These are phyloP conservation scores for Agrochola lychnidis DNA, from an alignment of 2,888 invertebrate genomes.

Conservation along the genomic window DNA sequence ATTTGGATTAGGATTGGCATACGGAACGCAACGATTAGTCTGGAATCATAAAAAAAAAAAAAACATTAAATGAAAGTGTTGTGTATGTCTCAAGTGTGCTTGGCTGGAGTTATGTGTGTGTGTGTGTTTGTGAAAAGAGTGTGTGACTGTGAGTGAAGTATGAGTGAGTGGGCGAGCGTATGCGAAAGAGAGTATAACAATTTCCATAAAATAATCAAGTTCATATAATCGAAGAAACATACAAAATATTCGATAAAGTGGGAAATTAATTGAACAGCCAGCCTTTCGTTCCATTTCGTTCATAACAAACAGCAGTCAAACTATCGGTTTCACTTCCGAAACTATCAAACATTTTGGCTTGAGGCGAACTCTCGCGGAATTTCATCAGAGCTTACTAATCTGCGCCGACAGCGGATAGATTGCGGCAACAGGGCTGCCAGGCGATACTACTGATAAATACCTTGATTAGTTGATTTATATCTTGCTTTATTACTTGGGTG, in stretches of 20 bases:
- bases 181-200: no score
- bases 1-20: background rate
- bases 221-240: background rate
- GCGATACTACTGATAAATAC: background rate
- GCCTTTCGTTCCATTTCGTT: background rate
- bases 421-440: constrained; percentile 17
- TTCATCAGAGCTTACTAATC: constrained; percentile 50
- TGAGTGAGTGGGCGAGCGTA: no score
- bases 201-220: no score
- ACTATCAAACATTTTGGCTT: constrained; percentile 25
- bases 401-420: constrained; percentile 40
- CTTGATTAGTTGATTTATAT: background rate
- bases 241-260: background rate
- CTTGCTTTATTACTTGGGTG: background rate
- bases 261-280: background rate
- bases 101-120: no score
- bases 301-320: background rate
- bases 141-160: no score
- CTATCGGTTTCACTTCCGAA: background rate
- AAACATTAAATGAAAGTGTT: no score
- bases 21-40: background rate
- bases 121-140: no score
- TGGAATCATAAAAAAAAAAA: background rate
- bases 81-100: no score
- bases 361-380: constrained; percentile 24